These are phyloP conservation scores for Pseudomyrmex sp. DNA, from an alignment of 1,140 invertebrate species.

Conservation along the genomic window DNA sequence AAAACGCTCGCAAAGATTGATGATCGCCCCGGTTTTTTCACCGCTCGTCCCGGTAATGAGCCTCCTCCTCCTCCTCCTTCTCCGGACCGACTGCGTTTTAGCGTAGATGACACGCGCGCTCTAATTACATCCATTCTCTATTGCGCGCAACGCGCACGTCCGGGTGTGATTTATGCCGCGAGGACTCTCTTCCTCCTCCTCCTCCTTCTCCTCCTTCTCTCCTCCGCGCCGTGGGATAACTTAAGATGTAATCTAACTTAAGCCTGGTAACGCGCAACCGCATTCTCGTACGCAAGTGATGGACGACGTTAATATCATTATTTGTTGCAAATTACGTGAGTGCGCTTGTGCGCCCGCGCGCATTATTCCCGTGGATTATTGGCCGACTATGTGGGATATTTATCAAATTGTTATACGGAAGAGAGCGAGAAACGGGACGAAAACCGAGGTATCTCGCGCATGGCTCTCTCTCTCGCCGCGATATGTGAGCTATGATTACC, in stretches of 20 bases:
- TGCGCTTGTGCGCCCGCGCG: not conserved
- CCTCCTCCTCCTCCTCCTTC: not conserved
- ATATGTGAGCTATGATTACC: slow-evolving; percentile 60
- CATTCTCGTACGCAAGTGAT: slow-evolving; percentile 23
- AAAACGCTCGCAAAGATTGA: slow-evolving; percentile 51
- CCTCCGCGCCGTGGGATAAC: slow-evolving; percentile 20
- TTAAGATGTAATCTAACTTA: slow-evolving; percentile 53
- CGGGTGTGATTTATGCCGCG: slow-evolving; percentile 53
- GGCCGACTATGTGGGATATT: slow-evolving; percentile 36
- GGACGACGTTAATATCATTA: slow-evolving; percentile 55
- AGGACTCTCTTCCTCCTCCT: not conserved
- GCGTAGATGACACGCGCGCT: slow-evolving; percentile 58
- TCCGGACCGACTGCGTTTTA: slow-evolving; percentile 33
- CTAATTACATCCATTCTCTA: slow-evolving; percentile 62
- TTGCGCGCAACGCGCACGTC: slow-evolving; percentile 38
- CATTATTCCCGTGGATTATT: slow-evolving; percentile 18
- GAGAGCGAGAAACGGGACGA: slow-evolving; percentile 53
- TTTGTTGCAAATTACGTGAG: slow-evolving; percentile 53
- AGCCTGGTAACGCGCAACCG: slow-evolving; percentile 33
- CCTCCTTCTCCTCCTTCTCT: no score
- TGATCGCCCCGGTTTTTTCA: slow-evolving; percentile 38
- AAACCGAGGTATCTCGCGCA: not conserved
- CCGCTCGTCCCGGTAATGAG: slow-evolving; percentile 48
- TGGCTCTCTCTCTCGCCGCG: slow-evolving; percentile 30
- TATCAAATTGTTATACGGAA: slow-evolving; percentile 36